Evolutionary conservation across 1,140 invertebrate species (phyloP).

Genomic region (Drosophila equinoxialis): DNA sequence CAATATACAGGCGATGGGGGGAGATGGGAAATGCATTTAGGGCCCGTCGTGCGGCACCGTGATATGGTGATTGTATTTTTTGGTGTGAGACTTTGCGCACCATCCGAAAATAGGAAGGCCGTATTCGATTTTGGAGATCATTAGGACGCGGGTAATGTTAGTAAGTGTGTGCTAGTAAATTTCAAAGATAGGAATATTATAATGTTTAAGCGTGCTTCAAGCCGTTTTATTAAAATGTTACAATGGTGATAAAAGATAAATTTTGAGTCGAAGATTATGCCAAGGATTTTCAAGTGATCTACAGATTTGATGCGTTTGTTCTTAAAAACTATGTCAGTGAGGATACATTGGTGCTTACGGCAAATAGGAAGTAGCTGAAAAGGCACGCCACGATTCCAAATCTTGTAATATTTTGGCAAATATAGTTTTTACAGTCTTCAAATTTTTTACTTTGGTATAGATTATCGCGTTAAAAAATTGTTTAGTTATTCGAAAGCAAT

Average conservation of each 20-base stretch:
- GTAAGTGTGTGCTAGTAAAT: not conserved
- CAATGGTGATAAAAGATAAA: slow-evolving; percentile 19
- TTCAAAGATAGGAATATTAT: slow-evolving; percentile 11
- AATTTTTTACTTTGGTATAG: too few relatives aligned
- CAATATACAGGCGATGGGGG: not conserved
- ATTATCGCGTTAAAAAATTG: too few relatives aligned
- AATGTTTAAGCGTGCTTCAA: slow-evolving; percentile 17
- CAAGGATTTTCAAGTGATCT: not conserved
- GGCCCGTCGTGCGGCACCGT: not conserved
- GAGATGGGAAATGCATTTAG: not conserved
- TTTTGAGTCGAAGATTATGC: slow-evolving; percentile 3
- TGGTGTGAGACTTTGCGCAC: not conserved
- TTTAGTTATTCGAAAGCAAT: slow-evolving; percentile 1
- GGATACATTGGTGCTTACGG: slow-evolving; percentile 1
- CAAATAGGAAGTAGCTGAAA: not conserved
- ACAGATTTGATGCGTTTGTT: slow-evolving; percentile 15
- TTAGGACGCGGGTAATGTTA: not conserved
- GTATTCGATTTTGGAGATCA: not conserved
- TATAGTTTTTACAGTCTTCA: too few relatives aligned
- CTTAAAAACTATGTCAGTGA: slow-evolving; percentile 10
- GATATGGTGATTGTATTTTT: slow-evolving; percentile 4
- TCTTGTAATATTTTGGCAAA: too few relatives aligned
- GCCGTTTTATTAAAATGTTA: slow-evolving; percentile 13
- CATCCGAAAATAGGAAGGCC: not conserved
- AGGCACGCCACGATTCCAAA: too few relatives aligned